Percentiles rank a stretch among this genome's conserved stretches.
phyloP scores from a whole-genome alignment of 2,888 invertebrate genomes.

The Aelia acuminata region DNA sequence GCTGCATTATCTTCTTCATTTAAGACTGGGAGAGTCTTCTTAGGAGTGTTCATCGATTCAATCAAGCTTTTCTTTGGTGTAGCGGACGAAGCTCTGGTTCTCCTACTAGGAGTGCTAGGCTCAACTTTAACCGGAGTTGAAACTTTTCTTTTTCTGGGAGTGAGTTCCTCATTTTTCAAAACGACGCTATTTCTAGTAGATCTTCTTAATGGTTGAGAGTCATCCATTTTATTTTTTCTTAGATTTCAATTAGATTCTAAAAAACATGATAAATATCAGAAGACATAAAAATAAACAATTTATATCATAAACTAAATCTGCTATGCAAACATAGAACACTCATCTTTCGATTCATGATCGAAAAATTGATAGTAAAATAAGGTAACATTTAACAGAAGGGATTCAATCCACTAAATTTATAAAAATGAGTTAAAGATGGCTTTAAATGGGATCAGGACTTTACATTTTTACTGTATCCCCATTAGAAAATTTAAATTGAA shows the following conservation, averaged over 20 bases:
- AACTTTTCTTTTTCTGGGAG: conserved; percentile 20
- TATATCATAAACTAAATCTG: background rate
- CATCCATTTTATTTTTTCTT: conserved; percentile 39
- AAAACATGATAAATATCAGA: background rate
- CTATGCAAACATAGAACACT: too few species aligned
- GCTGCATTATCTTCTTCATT: conserved; percentile 4
- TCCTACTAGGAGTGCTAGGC: conserved; percentile 12
- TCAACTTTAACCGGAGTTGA: background rate
- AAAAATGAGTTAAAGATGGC: too few species aligned
- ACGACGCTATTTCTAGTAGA: conserved; percentile 29
- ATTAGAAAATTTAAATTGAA: too few species aligned
- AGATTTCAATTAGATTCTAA: background rate
- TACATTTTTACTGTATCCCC: too few species aligned
- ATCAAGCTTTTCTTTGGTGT: background rate
- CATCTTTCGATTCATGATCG: too few species aligned
- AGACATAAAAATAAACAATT: background rate
- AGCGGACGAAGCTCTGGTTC: conserved; percentile 6
- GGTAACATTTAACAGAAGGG: too few species aligned
- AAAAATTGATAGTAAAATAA: too few species aligned
- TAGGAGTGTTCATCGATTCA: background rate
- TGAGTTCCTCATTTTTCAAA: conserved; percentile 38
- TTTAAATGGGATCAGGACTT: too few species aligned
- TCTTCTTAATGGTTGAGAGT: conserved; percentile 9
- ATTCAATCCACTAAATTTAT: too few species aligned
- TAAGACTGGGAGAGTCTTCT: conserved; percentile 29